Conservation (phyloP, 2,797 vertebrate genomes). For the Coregonus sp. region DNA sequence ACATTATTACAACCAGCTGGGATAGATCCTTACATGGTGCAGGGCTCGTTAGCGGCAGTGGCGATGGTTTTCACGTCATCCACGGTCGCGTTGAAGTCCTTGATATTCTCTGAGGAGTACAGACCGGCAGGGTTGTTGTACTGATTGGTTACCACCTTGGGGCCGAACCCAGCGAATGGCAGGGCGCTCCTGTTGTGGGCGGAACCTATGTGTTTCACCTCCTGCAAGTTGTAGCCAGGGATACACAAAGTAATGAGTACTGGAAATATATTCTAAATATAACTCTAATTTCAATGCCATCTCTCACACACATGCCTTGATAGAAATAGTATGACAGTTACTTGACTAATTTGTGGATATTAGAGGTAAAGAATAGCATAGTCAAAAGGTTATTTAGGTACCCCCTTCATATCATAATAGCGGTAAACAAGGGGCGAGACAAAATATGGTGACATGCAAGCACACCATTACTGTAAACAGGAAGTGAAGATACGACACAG, state of each 20-base stretch:
- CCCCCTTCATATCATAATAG: not conserved
- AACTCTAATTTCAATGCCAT: too few relatives aligned
- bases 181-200: constrained; percentile 94
- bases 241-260: constrained; percentile 33
- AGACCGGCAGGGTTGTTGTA: constrained; percentile 93
- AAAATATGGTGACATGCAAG: constrained; percentile 19
- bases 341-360: not conserved
- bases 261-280: too few relatives aligned
- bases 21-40: constrained; percentile 68
- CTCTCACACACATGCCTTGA: too few relatives aligned
- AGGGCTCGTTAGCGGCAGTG: constrained; percentile 61
- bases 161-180: constrained; percentile 80
- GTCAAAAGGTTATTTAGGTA: not conserved
- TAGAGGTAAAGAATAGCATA: not conserved
- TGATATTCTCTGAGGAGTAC: constrained; percentile 93
- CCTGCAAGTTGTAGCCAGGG: constrained; percentile 70
- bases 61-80: constrained; percentile 80
- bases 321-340: not conserved
- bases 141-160: constrained; percentile 88
- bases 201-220: constrained; percentile 87
- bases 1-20: not conserved
- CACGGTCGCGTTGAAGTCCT: constrained; percentile 86
- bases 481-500: constrained; percentile 1
- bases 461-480: constrained; percentile 48
- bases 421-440: not conserved